phyloP scores from a whole-genome alignment of 2,797 vertebrate genomes.

The Fratercula arctica region DNA sequence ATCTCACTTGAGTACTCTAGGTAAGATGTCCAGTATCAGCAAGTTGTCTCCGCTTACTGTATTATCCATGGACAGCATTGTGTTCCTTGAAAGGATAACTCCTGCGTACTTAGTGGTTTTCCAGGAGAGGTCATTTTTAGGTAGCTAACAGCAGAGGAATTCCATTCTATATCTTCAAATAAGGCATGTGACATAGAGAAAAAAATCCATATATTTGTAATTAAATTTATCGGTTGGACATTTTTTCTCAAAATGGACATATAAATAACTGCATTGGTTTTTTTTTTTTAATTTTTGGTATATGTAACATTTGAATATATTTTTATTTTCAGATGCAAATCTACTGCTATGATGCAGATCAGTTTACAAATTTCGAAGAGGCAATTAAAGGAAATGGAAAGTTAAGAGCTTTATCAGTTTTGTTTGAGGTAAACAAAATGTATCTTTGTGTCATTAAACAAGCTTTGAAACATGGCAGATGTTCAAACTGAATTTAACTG shows the following conservation, averaged over 20 bases:
- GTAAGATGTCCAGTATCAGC: background rate
- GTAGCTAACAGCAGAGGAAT: background rate
- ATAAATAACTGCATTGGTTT: background rate
- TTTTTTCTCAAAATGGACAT: background rate
- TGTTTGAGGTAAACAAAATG: constrained; percentile 88
- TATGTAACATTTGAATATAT: background rate
- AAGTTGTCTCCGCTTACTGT: background rate
- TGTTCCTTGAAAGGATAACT: background rate
- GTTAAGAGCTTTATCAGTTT: constrained; percentile 90
- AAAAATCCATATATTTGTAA: background rate
- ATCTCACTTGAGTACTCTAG: background rate
- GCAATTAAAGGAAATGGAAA: constrained; percentile 86
- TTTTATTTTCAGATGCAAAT: constrained; percentile 92
- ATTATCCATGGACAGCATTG: background rate
- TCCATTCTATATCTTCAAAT: background rate
- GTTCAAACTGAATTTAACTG: constrained; percentile 13
- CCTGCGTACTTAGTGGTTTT: background rate
- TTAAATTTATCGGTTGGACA: background rate
- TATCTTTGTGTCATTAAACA: constrained; percentile 13
- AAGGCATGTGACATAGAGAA: background rate
- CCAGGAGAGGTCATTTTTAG: background rate
- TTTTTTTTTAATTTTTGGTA: background rate
- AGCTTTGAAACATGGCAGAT: constrained; percentile 10
- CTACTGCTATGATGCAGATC: constrained; percentile 88
- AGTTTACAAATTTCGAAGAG: constrained; percentile 85